These are phyloP conservation scores for Corythoichthys haematopterus DNA, from an alignment of 2,113 vertebrate genomes.

Conservation along the genomic window DNA sequence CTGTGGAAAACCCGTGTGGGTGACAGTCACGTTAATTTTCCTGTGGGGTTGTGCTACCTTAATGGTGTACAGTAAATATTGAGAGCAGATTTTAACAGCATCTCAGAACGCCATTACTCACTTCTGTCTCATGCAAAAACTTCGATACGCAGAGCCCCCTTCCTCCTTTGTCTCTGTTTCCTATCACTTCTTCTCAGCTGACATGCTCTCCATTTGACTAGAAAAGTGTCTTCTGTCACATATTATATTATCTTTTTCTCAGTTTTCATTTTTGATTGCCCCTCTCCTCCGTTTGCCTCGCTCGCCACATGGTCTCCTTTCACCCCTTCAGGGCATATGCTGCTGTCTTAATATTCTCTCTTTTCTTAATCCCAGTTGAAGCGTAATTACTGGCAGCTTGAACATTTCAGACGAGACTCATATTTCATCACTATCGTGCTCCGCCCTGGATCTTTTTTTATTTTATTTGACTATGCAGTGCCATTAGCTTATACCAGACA, in stretches of 20 bases:
- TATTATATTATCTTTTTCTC: slow-evolving; percentile 17
- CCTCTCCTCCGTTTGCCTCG: slow-evolving; percentile 18
- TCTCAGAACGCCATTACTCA: slow-evolving; percentile 15
- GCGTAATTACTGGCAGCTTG: slow-evolving; percentile 47
- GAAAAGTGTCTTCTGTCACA: slow-evolving; percentile 13
- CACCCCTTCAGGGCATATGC: slow-evolving; percentile 31
- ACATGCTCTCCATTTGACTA: slow-evolving; percentile 31
- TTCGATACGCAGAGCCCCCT: slow-evolving; percentile 28
- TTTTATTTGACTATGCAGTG: neutral
- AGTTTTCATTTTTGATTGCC: slow-evolving; percentile 24
- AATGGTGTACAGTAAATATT: slow-evolving; percentile 15
- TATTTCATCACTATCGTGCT: slow-evolving; percentile 16
- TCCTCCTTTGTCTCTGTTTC: slow-evolving; percentile 29
- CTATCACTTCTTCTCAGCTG: slow-evolving; percentile 17
- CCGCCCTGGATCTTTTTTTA: slow-evolving; percentile 8
- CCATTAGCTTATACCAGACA: neutral
- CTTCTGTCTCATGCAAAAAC: slow-evolving; percentile 19
- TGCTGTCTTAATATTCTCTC: slow-evolving; percentile 20
- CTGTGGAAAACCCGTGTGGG: slow-evolving; percentile 16
- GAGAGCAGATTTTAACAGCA: slow-evolving; percentile 41
- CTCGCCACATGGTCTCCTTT: slow-evolving; percentile 16
- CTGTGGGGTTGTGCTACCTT: slow-evolving; percentile 26
- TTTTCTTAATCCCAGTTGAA: slow-evolving; percentile 31
- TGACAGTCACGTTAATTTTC: slow-evolving; percentile 27
- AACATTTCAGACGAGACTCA: slow-evolving; percentile 34